These are phyloP conservation scores for Leptogaster cylindrica DNA, from an alignment of 2,888 invertebrate species.

Conservation along the genomic window DNA sequence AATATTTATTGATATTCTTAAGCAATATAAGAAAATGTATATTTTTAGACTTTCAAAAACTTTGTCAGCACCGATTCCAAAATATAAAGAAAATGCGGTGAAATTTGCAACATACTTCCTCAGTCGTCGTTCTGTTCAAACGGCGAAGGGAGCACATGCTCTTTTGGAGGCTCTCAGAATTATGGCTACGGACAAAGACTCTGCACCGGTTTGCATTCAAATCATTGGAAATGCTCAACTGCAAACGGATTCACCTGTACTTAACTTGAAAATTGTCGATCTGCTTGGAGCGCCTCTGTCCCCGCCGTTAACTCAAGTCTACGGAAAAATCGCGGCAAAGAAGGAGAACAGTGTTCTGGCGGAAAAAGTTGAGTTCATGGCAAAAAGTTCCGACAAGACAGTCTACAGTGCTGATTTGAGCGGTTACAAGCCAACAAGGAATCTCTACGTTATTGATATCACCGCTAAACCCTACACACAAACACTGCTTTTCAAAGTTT, in stretches of 20 bases:
- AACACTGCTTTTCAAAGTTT: slow-evolving; percentile 71
- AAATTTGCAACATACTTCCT: slow-evolving; percentile 92
- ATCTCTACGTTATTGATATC: slow-evolving; percentile 82
- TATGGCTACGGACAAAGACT: slow-evolving; percentile 68
- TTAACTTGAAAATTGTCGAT: slow-evolving; percentile 76
- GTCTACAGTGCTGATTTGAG: slow-evolving; percentile 79
- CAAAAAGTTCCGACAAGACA: slow-evolving; percentile 74
- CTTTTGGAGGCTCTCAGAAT: slow-evolving; percentile 79
- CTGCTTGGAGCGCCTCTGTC: slow-evolving; percentile 74
- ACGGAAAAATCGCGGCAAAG: slow-evolving; percentile 58
- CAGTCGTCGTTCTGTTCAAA: slow-evolving; percentile 86
- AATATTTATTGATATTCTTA: no score
- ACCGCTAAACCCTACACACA: slow-evolving; percentile 71
- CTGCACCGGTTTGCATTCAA: slow-evolving; percentile 84
- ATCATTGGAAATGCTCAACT: slow-evolving; percentile 80
- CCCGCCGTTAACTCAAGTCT: slow-evolving; percentile 52
- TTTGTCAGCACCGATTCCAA: slow-evolving; percentile 71
- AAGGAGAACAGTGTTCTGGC: slow-evolving; percentile 69
- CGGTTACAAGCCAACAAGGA: slow-evolving; percentile 79
- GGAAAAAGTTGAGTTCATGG: slow-evolving; percentile 64
- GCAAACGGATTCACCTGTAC: slow-evolving; percentile 74
- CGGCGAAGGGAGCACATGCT: slow-evolving; percentile 80
- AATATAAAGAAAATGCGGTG: slow-evolving; percentile 78
- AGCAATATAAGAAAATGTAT: no score
- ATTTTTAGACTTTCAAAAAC: slow-evolving; percentile 66